Base-by-base conservation (phyloP, 2,797 vertebrate genomes). In the Linurgus olivaceus region DNA sequence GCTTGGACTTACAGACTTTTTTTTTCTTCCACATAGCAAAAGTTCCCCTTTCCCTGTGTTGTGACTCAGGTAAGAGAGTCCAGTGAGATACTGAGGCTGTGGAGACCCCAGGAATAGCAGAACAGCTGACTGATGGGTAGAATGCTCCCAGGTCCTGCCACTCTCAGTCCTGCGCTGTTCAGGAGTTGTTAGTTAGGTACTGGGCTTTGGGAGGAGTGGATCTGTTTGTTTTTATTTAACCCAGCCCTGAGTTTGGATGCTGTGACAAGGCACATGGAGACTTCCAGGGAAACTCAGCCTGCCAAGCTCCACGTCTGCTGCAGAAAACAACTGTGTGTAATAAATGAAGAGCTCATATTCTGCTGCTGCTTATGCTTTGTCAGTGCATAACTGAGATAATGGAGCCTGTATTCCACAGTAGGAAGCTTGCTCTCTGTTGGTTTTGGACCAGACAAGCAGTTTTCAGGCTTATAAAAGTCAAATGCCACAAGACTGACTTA, bases 391-490 rank as follows among this genome's bases (percentile, higher is more conserved):
- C 82, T 7, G 8, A 59, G 79, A 95, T 95, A 93, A 95, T 90
- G 92, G 59, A 57, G 88, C 66, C 58, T 93, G 81, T 95, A 90
- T 94, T 94, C 86, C 0, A 1, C 86, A 31, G 55, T 33, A 82
- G 91, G 88, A 94, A 92, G 91, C 85, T 84, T 1, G 1, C 20
- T 88, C 16, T n/a, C 18, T 93, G 96, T 94, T 97, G 85, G 63
- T 92, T 96, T 97, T 97, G 94, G 94, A 96, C 40, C 66, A 94
- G 83, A 83, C 0, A 4, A 77, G 63, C 82, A 38, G 33, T 76
- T 89, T 96, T 93, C 78, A 93, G 90, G 65, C 71, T 89, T 88
- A 44, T 65, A 59, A 93, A 95, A 94, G 94, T 93, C 93, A 96
- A 95, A 95, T 88, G 94, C 73, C 87, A 89, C 83, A 55, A 63